These are phyloP conservation scores for Stramonita haemastoma DNA, from an alignment of 2,888 invertebrate genomes.

Conservation along the genomic window DNA sequence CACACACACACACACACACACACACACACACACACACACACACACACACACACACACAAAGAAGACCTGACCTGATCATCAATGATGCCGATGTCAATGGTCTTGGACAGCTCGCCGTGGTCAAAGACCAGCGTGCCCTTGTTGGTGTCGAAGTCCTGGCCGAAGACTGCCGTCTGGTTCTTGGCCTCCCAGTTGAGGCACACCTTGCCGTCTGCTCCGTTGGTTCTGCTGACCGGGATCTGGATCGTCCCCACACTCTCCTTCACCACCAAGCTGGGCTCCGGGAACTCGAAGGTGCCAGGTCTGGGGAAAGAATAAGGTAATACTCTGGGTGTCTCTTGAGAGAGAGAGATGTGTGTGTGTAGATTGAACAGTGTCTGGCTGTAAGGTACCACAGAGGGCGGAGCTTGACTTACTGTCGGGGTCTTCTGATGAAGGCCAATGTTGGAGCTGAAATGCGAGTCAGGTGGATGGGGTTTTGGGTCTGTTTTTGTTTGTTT, in stretches of 20 bases:
- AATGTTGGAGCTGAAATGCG: no score
- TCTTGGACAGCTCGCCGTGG: conserved; percentile 78
- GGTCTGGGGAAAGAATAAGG: conserved; percentile 75
- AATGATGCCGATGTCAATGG: conserved; percentile 80
- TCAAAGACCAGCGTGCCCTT: conserved; percentile 78
- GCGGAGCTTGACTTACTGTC: no score
- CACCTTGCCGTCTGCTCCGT: conserved; percentile 80
- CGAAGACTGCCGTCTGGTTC: conserved; percentile 80
- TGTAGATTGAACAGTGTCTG: no score
- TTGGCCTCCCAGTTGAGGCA: conserved; percentile 80
- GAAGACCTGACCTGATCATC: conserved; percentile 79
- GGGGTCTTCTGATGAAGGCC: no score
- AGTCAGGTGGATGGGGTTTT: no score
- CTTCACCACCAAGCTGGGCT: conserved; percentile 80
- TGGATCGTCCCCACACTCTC: conserved; percentile 80
- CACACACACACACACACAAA: neutral
- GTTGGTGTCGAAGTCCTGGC: conserved; percentile 80
- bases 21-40: neutral
- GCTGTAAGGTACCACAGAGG: no score
- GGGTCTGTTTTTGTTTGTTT: no score
- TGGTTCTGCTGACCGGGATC: conserved; percentile 78
- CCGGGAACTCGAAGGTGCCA: conserved; percentile 80
- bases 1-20: conserved; percentile 21
- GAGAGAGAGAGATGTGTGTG: no score
- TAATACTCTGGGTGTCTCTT: neutral